Percentiles rank a stretch among this genome's conserved stretches.
These are phyloP conservation scores for Platichthys flesus DNA, from an alignment of 2,113 vertebrate genomes.

Conservation along the genomic window DNA sequence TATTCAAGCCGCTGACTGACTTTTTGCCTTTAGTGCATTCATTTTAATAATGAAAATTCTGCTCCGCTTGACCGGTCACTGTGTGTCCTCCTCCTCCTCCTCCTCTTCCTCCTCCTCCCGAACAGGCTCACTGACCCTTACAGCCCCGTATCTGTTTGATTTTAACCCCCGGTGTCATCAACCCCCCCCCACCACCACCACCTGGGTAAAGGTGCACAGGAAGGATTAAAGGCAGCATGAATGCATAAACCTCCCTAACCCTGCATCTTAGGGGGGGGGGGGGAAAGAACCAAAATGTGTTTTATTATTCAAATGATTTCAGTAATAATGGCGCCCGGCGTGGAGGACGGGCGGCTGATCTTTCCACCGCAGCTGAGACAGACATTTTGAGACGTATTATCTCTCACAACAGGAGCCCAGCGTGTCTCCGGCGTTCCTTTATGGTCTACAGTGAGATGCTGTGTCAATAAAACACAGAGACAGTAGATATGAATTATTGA, in stretches of 20 bases:
- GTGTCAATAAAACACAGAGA: conserved; percentile 70
- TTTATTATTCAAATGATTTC: conserved; percentile 49
- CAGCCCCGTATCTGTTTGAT: conserved; percentile 21
- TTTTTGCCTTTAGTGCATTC: conserved; percentile 63
- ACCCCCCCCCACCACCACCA: background rate
- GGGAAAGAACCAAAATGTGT: background rate
- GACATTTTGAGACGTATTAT: conserved; percentile 50
- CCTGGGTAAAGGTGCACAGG: background rate
- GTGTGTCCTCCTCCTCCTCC: conserved; percentile 15
- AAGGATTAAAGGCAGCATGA: conserved; percentile 3
- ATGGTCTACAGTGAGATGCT: conserved; percentile 67
- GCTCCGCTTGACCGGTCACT: conserved; percentile 41
- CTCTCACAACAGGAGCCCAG: conserved; percentile 49
- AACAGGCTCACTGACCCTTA: conserved; percentile 28
- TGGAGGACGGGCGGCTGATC: conserved; percentile 43
- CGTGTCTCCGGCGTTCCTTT: conserved; percentile 38
- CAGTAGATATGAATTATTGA: conserved; percentile 77
- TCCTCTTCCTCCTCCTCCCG: background rate
- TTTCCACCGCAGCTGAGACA: conserved; percentile 46
- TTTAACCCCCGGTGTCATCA: conserved; percentile 26
- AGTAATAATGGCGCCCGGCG: conserved; percentile 27
- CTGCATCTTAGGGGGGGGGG: background rate
- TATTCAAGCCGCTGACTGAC: conserved; percentile 54
- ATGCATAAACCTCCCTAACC: background rate
- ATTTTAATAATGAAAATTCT: conserved; percentile 70